Base-by-base conservation (phyloP, 2,797 vertebrate species). In the Selene dorsalis region DNA sequence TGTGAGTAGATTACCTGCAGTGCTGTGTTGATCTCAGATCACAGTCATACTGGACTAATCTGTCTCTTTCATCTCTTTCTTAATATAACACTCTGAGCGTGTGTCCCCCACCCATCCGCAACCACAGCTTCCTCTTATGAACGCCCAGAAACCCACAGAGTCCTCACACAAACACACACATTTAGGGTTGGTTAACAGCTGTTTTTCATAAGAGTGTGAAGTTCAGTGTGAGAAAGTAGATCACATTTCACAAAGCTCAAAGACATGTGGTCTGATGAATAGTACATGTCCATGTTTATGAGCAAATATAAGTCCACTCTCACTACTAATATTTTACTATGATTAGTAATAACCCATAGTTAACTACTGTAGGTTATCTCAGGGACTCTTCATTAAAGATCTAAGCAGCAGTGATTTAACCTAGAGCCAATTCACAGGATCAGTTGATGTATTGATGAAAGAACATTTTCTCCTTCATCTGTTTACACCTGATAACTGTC, bases 101-200 rank as follows among this genome's bases (percentile, higher is more conserved):
- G 48, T 47, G 3, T 56, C 39, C 22, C 28, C 52, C 74, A 16
- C 69, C 41, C 66, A 35, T 39, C 72, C 56, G 30, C 67, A 53
- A 87, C 86, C 88, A 79, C 92, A 91, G n/a, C 91, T 93, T 93
- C 91, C 88, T 73, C 69, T 85, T 83, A 84, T 1, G 7, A 53
- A 79, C 67, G 22, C 73, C 72, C 73, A 65, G 43, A 77, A 78
- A 74, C 28, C 18, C 65, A 45, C 69, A 73, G 17, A 53, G 59
- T 57, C 6, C 55, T 47, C 30, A 32, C 48, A 68, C 52, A 6
- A 28, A 57, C 39, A 20, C 11, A n/a, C 24, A 13, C 32, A 63
- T 35, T 50, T 22, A 60, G 1, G 13, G 24, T 87, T 61, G 63
- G 38, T 63, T 14, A 67, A 65, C 39, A 43, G 52, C 41, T 77